Percentiles rank a stretch among this genome's conserved stretches.
Conservation (phyloP, 92 coral and sea anemone species). For the Porites rus region DNA sequence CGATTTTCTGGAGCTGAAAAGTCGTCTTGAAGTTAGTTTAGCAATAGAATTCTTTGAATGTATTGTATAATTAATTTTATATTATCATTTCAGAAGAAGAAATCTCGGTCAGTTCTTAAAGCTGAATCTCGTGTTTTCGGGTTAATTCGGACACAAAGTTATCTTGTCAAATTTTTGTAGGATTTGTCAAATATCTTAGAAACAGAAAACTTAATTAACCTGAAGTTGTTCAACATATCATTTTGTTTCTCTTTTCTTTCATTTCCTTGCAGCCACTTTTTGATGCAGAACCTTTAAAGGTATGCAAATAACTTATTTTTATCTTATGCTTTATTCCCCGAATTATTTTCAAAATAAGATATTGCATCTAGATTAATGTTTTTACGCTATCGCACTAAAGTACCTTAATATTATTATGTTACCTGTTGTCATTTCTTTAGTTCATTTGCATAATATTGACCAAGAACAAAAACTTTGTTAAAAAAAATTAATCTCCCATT, state of each 20-base stretch:
- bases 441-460: constrained; percentile 25
- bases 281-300: constrained; percentile 83
- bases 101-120: not conserved
- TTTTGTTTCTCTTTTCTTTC: not conserved
- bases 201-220: not conserved
- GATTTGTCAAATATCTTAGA: constrained; percentile 6
- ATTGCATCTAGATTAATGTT: not conserved
- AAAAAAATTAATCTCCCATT: too few species aligned
- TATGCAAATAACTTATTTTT: constrained; percentile 16
- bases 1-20: constrained; percentile 76
- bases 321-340: not conserved
- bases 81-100: not conserved
- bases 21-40: constrained; percentile 66
- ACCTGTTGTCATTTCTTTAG: constrained; percentile 6
- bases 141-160: not conserved
- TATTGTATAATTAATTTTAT: not conserved
- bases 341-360: too few species aligned
- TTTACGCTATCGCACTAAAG: not conserved
- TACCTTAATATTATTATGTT: not conserved
- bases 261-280: constrained; percentile 73
- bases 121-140: not conserved
- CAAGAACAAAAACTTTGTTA: too few species aligned
- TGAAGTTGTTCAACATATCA: not conserved
- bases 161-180: constrained; percentile 12
- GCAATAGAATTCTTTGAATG: not conserved